Evolutionary conservation across 2,797 vertebrate genomes (phyloP), one percentile per base, ranked within the genome.

Genomic region (Tapera naevia): DNA sequence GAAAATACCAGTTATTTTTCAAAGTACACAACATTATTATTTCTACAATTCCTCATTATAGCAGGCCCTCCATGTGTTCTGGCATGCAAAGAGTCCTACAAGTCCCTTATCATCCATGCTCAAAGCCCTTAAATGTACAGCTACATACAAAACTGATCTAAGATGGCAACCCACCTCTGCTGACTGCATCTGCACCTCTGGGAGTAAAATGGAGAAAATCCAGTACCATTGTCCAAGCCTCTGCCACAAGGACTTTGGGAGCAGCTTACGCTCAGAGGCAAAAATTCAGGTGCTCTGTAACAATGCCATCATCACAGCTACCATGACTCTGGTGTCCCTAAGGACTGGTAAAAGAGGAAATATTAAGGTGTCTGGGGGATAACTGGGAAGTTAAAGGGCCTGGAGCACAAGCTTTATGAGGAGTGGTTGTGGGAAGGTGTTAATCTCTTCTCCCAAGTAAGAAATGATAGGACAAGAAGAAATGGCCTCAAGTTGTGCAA

Each of bases 361-460:
- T 4, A 46, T 24, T 8, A 32, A 0, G 0, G 30, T n/a, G 12
- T 80, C 73, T 61, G 30, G 13, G 45, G 28, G 9, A 6, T 10
- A 50, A 54, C 16, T 5, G 35, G 33, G 25, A 70, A 80, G 43
- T 3, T 32, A 43, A 43, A 43, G 43, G 43, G 43, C 17, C 43
- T 43, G 43, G 43, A 43, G 43, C 43, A 43, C 13, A 43, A 14
- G 43, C 43, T 13, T 43, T 17, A 43, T 43, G 43, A 43, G 43
- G 13, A 43, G 13, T 43, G 17, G 13, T 43, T 43, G 43, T 43
- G 43, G 43, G 43, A 17, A 43, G n/a, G n/a, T n/a, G n/a, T n/a
- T n/a, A n/a, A n/a, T n/a, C n/a, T n/a, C 43, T 43, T 43, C 43
- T 17, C 43, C 43, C 43, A 43, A 43, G 43, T 43, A 17, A 43